Evolutionary conservation across 1,140 invertebrate species (phyloP).

Genomic region (Drosophila saltans): DNA sequence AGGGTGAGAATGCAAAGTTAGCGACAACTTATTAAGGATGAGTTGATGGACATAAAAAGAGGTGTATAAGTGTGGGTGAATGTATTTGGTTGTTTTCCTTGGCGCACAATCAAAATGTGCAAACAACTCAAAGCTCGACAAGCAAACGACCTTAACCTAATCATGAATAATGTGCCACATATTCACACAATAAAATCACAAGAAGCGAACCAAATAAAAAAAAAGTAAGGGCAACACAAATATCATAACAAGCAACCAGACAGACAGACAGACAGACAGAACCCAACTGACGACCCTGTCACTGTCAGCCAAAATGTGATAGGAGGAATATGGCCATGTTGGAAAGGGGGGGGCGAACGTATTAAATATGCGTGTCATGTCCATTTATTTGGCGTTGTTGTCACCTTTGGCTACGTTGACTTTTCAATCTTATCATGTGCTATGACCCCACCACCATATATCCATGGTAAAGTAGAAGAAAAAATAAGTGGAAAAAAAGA

Average conservation of each 20-base stretch:
- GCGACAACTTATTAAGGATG: background rate
- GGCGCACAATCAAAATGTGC: slow-evolving; percentile 56
- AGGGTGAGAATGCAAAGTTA: background rate
- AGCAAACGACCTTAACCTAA: slow-evolving; percentile 65
- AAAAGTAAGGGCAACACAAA: slow-evolving; percentile 66
- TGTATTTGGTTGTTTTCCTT: slow-evolving; percentile 19
- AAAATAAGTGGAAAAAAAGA: slow-evolving; percentile 19
- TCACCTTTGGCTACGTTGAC: slow-evolving; percentile 66
- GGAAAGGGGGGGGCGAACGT: slow-evolving; percentile 16
- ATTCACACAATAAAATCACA: slow-evolving; percentile 74
- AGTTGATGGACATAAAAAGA: background rate
- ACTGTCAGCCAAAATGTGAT: slow-evolving; percentile 43
- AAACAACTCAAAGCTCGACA: slow-evolving; percentile 53
- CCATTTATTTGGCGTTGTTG: slow-evolving; percentile 67
- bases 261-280: slow-evolving; percentile 7
- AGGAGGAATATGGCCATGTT: background rate
- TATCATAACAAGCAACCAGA: slow-evolving; percentile 65
- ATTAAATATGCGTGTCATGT: slow-evolving; percentile 79
- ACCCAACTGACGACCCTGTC: slow-evolving; percentile 22
- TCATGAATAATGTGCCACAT: slow-evolving; percentile 77
- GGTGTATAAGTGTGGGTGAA: too few species aligned
- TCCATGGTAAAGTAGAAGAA: background rate
- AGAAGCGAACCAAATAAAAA: slow-evolving; percentile 50
- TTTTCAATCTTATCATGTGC: slow-evolving; percentile 55
- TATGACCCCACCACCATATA: background rate